Base-by-base conservation (phyloP, 2,888 invertebrate species). In the Zaprionus bogoriensis region DNA sequence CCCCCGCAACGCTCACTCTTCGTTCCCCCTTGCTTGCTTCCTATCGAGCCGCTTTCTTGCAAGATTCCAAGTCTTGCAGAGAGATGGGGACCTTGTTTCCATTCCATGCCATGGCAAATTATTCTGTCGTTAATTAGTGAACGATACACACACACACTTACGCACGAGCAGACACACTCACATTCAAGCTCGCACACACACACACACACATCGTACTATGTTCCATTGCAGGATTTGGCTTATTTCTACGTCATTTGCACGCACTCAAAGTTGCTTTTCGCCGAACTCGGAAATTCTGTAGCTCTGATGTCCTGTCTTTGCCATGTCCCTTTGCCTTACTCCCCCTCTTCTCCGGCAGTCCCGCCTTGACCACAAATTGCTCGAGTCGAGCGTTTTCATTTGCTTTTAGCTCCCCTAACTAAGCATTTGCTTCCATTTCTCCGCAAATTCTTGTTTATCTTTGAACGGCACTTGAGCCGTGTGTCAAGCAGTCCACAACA, bases 81-180 rank as follows among this genome's bases (percentile, higher is more conserved):
- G 23, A 28, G 41, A 38, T 57, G 47, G 23, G 42, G 12, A 48
- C 25, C 48, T 59, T 44, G 54, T 60, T 72, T 71, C 67, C 75
- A 69, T 81, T 69, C n/a, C 67, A 68, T 79, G 73, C 44, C 80
- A 67, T 71, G 61, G 60, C 74, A 87, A 87, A 87, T 87, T 87
- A 87, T 86, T 86, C 87, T 69, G 84, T 83, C 87, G 87, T 82
- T 82, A 82, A 82, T 82, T 82, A 87, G 87, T 84, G 84, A 65
- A 62, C 63, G 65, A 76, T 63, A 61, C 38, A 54, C 27, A 52
- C 52, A 58, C 58, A 41, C 27, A 54, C 25, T 41, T 27, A 54
- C 23, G 20, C 45, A 39, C 39, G 67, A 55, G 48, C 27, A 66
- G 61, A 62, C 38, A 57, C 39, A 59, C 50, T 55, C 57, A 42